phyloP scores from a whole-genome alignment of 1,140 invertebrate species.

The Drosophila subpulchrella region DNA sequence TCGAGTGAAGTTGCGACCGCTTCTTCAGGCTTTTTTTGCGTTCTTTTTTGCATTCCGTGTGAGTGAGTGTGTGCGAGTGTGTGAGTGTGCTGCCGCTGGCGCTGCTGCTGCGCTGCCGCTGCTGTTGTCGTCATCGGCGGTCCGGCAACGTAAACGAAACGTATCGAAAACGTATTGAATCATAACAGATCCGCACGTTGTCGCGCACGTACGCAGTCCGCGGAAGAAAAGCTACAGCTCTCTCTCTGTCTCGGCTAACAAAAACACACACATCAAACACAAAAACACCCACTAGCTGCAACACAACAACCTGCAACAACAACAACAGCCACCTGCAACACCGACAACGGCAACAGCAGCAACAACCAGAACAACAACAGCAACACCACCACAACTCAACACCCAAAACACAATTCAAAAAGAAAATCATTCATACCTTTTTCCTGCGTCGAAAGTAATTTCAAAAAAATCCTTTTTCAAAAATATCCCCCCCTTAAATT shows the following conservation, averaged over 20 bases:
- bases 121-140: slow-evolving; percentile 48
- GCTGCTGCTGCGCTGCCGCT: slow-evolving; percentile 33
- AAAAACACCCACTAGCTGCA: slow-evolving; percentile 20
- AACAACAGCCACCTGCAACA: background rate
- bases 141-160: slow-evolving; percentile 76
- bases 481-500: background rate
- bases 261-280: slow-evolving; percentile 9
- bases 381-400: slow-evolving; percentile 6
- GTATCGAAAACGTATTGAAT: slow-evolving; percentile 82
- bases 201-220: slow-evolving; percentile 81
- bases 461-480: background rate
- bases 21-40: slow-evolving; percentile 25
- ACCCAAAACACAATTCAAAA: slow-evolving; percentile 2
- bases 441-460: slow-evolving; percentile 18
- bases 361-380: too few species aligned
- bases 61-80: slow-evolving; percentile 5
- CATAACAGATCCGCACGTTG: slow-evolving; percentile 83
- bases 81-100: slow-evolving; percentile 39
- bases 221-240: slow-evolving; percentile 69
- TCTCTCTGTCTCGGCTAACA: slow-evolving; percentile 43
- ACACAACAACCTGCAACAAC: slow-evolving; percentile 25
- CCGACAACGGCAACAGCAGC: background rate
- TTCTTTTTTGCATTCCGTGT: slow-evolving; percentile 62
- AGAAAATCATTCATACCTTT: slow-evolving; percentile 1
- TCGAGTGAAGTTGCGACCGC: slow-evolving; percentile 35